Evolutionary conservation across 2,888 invertebrate species (phyloP).

Genomic region (Chymomyza fuscimana): DNA sequence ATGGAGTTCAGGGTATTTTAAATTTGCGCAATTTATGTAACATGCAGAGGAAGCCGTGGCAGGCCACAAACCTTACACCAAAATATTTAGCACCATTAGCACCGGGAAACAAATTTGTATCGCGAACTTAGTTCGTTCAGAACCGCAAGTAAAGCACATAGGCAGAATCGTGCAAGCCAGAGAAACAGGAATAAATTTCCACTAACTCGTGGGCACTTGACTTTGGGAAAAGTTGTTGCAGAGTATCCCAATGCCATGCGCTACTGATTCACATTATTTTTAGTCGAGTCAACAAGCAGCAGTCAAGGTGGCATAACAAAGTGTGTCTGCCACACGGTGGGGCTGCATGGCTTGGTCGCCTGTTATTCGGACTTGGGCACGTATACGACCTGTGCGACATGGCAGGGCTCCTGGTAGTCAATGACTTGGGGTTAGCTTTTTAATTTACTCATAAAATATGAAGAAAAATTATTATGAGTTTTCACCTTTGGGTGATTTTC

Average conservation of each 20-base stretch:
- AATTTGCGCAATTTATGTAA: background rate
- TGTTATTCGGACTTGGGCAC: background rate
- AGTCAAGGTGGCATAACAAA: background rate
- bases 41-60: no score
- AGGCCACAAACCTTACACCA: no score
- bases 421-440: slow-evolving; percentile 47
- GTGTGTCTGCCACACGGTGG: background rate
- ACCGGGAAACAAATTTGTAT: no score
- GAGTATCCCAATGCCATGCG: no score
- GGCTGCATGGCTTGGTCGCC: background rate
- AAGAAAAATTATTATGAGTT: slow-evolving; percentile 58
- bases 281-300: background rate
- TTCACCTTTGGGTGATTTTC: slow-evolving; percentile 33
- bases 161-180: no score
- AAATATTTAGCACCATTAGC: no score
- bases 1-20: background rate
- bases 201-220: no score
- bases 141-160: no score
- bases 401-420: slow-evolving; percentile 11
- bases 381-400: slow-evolving; percentile 34
- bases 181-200: no score
- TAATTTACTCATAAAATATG: slow-evolving; percentile 62
- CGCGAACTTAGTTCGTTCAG: no score
- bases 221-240: no score
- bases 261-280: background rate